Conservation (phyloP, 2,888 invertebrate genomes). For the Drosophila neutralis region DNA sequence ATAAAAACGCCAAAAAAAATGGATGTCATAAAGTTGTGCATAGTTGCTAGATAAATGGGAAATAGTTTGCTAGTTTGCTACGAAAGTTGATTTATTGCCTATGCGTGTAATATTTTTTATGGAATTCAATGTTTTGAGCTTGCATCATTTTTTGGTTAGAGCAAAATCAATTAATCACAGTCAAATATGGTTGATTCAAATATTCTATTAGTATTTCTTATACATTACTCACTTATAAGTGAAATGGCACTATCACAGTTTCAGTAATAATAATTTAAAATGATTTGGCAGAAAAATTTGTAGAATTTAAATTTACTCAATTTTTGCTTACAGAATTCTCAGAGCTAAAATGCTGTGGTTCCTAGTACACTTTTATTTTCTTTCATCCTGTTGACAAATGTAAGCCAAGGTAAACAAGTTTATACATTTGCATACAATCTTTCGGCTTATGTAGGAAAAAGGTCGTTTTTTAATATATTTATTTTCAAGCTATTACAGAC, state of each 20-base stretch:
- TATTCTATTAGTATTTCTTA: neutral
- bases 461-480: constrained; percentile 1
- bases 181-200: neutral
- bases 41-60: neutral
- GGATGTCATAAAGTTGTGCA: neutral
- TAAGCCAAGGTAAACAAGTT: neutral
- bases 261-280: neutral
- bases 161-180: neutral
- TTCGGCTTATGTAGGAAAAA: neutral
- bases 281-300: too few relatives aligned
- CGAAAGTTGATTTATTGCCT: neutral
- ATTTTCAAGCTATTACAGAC: neutral
- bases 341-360: neutral
- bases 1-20: constrained; percentile 2
- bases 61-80: neutral
- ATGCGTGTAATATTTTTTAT: neutral
- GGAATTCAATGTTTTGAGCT: neutral
- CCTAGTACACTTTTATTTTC: neutral
- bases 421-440: neutral
- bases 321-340: neutral
- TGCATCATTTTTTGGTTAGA: neutral
- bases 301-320: neutral
- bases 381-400: neutral
- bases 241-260: neutral
- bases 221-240: neutral